These are phyloP conservation scores for Dolomedes plantarius DNA, from an alignment of 2,888 invertebrate species.

Conservation along the genomic window DNA sequence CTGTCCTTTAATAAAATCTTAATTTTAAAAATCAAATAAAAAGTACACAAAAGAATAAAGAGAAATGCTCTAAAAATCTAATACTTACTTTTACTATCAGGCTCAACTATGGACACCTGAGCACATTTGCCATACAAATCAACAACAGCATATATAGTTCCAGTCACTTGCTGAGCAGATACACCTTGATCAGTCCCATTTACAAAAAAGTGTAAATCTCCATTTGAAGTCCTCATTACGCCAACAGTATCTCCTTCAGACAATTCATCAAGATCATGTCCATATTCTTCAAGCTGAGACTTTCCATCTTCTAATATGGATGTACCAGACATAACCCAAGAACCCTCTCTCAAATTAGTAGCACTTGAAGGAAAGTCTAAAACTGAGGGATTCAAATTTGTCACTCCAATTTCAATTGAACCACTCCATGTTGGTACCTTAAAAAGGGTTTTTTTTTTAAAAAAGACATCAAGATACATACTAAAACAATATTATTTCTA, in stretches of 20 bases:
- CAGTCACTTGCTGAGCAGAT: constrained; percentile 87
- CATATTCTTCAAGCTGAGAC: constrained; percentile 88
- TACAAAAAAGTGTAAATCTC: constrained; percentile 90
- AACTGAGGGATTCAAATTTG: constrained; percentile 83
- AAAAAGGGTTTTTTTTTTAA: too few species aligned
- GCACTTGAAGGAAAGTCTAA: constrained; percentile 84
- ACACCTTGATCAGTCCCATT: constrained; percentile 93
- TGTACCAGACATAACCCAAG: constrained; percentile 94
- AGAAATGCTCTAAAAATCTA: not conserved
- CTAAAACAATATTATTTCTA: too few species aligned
- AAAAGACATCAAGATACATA: too few species aligned
- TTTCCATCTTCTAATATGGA: constrained; percentile 90
- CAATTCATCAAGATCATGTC: constrained; percentile 88
- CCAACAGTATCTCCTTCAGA: constrained; percentile 90
- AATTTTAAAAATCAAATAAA: too few species aligned
- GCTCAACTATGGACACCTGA: constrained; percentile 82
- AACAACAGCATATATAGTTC: constrained; percentile 85
- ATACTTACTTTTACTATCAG: constrained; percentile 73
- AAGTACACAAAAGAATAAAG: not conserved
- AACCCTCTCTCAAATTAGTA: constrained; percentile 83
- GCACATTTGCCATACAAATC: constrained; percentile 90
- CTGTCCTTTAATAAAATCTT: too few species aligned
- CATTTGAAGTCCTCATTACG: constrained; percentile 88
- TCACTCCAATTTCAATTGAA: constrained; percentile 86
- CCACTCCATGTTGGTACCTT: constrained; percentile 82